Evolutionary conservation across 2,113 vertebrate genomes (phyloP).

Genomic region (Chionodraco myersi): DNA sequence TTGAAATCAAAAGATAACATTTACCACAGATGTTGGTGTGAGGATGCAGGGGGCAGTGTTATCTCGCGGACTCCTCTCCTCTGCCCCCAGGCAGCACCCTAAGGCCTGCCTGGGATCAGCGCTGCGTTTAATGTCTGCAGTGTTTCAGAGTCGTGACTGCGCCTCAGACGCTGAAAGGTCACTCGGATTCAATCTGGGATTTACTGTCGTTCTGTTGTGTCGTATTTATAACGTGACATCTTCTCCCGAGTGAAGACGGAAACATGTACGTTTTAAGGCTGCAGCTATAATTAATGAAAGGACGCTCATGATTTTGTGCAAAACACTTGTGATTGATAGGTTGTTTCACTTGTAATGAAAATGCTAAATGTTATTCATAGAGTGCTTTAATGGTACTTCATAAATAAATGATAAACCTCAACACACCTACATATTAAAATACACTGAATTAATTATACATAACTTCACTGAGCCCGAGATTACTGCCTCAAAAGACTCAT

Average conservation of each 20-base stretch:
- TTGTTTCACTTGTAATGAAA: too few relatives aligned
- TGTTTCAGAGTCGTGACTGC: slow-evolving; percentile 45
- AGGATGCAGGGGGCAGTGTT: slow-evolving; percentile 72
- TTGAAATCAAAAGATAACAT: neutral
- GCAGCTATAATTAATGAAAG: too few relatives aligned
- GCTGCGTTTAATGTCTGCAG: slow-evolving; percentile 44
- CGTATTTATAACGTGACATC: slow-evolving; percentile 28
- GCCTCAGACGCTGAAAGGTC: slow-evolving; percentile 57
- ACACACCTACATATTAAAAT: too few relatives aligned
- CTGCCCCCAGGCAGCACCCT: slow-evolving; percentile 37
- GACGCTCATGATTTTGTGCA: too few relatives aligned
- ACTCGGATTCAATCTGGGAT: slow-evolving; percentile 51
- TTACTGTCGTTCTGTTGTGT: slow-evolving; percentile 22
- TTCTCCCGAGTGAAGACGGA: neutral
- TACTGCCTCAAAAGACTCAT: neutral
- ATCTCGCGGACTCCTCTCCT: slow-evolving; percentile 52
- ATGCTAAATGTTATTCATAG: too few relatives aligned
- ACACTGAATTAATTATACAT: too few relatives aligned
- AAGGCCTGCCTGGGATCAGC: slow-evolving; percentile 37
- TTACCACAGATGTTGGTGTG: neutral
- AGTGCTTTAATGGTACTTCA: too few relatives aligned
- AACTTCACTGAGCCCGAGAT: neutral
- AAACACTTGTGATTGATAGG: too few relatives aligned
- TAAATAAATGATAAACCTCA: too few relatives aligned
- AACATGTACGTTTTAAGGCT: too few relatives aligned